Evolutionary conservation across 2,113 vertebrate species (phyloP).

Genomic region (Dicentrarchus labrax): DNA sequence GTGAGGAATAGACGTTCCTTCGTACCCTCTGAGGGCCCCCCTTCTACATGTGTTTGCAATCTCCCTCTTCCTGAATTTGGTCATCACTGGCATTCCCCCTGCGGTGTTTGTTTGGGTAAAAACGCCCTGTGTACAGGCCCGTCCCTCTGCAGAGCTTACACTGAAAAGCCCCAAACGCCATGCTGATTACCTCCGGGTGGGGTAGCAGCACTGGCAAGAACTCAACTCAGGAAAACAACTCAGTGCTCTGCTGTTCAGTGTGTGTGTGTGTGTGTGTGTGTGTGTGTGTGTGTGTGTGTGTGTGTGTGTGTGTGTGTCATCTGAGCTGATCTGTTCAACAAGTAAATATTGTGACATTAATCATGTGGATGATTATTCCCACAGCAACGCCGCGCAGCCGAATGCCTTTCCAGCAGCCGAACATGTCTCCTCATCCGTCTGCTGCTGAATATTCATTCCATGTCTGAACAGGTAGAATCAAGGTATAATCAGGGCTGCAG

Average conservation of each 20-base stretch:
- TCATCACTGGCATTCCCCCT: constrained; percentile 35
- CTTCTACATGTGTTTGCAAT: constrained; percentile 58
- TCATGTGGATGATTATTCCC: constrained; percentile 1
- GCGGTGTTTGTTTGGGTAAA: constrained; percentile 66
- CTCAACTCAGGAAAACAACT: constrained; percentile 17
- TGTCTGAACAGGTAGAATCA: too few relatives aligned
- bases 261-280: background rate
- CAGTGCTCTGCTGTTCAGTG: background rate
- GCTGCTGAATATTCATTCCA: background rate
- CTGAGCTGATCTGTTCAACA: constrained; percentile 6
- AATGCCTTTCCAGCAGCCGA: constrained; percentile 7
- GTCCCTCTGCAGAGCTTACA: constrained; percentile 23
- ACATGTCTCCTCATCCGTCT: background rate
- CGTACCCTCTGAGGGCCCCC: background rate
- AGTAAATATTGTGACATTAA: constrained; percentile 48
- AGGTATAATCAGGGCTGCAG: too few relatives aligned
- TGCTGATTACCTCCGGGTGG: constrained; percentile 48
- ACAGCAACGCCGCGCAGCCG: background rate
- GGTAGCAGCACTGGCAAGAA: constrained; percentile 22
- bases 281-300: background rate
- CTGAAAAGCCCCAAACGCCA: constrained; percentile 13
- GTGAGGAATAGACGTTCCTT: constrained; percentile 40
- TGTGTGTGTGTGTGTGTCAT: background rate
- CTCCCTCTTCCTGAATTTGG: constrained; percentile 29
- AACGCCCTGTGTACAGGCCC: constrained; percentile 16